These are phyloP conservation scores for Drosophila bocqueti DNA, from an alignment of 1,140 invertebrate species.

Conservation along the genomic window DNA sequence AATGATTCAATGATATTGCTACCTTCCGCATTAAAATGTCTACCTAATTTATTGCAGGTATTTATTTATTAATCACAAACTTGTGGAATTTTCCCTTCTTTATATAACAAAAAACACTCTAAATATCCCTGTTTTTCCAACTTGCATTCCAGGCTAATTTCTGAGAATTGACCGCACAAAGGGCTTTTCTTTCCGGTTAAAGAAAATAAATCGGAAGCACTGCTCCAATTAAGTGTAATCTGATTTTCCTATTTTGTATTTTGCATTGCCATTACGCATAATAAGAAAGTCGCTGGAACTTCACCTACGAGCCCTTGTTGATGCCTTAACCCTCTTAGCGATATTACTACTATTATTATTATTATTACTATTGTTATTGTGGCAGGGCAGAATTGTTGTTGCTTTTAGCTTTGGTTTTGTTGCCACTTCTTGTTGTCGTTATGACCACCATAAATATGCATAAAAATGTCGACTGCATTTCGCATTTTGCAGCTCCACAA, in stretches of 20 bases:
- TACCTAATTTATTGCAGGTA: not conserved
- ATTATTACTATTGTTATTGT: not conserved
- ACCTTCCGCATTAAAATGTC: not conserved
- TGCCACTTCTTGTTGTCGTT: constrained; percentile 2
- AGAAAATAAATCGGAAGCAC: not conserved
- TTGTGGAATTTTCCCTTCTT: not conserved
- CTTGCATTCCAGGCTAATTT: not conserved
- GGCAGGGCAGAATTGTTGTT: not conserved
- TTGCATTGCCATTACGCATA: constrained; percentile 38
- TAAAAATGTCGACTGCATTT: constrained; percentile 76
- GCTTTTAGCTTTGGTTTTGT: constrained; percentile 6
- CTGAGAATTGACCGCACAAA: not conserved
- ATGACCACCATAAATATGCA: constrained; percentile 75
- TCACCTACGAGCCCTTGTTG: constrained; percentile 9
- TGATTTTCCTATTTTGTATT: constrained; percentile 4
- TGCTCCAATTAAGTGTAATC: constrained; percentile 14
- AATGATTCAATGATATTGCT: not conserved
- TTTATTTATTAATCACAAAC: not conserved
- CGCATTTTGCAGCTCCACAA: constrained; percentile 59
- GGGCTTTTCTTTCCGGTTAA: not conserved
- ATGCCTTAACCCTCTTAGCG: constrained; percentile 37
- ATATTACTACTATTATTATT: constrained; percentile 8
- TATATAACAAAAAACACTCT: too few relatives aligned
- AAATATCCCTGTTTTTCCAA: not conserved
- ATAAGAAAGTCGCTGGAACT: constrained; percentile 18